Conservation (phyloP, 2,113 vertebrate species). For the Budorcas taxicolor region DNA sequence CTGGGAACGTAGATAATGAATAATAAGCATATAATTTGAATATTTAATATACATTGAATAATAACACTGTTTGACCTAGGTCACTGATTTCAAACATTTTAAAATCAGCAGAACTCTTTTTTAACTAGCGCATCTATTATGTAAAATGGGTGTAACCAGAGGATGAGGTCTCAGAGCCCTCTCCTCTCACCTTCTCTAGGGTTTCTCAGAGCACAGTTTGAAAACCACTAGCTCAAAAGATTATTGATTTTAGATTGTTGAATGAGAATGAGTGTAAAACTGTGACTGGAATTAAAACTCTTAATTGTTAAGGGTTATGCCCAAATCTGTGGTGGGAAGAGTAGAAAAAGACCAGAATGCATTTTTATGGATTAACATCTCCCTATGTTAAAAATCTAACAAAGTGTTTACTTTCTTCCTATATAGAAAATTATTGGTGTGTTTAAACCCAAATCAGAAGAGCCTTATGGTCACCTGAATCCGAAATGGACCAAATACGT, state of each 20-base stretch:
- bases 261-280: background rate
- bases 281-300: background rate
- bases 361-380: background rate
- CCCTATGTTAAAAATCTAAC: background rate
- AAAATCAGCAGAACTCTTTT: background rate
- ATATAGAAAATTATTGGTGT: slow-evolving; percentile 92
- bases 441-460: slow-evolving; percentile 99
- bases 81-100: background rate
- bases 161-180: background rate
- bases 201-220: background rate
- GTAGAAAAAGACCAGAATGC: background rate
- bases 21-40: background rate
- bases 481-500: slow-evolving; percentile 99
- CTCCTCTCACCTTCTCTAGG: background rate
- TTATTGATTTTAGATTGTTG: background rate
- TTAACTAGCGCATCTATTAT: background rate
- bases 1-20: background rate
- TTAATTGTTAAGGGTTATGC: background rate
- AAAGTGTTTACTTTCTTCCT: background rate
- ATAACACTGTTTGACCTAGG: background rate
- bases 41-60: background rate
- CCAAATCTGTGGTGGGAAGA: background rate
- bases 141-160: background rate
- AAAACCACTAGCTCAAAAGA: background rate
- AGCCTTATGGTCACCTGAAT: slow-evolving; percentile 97